Base-by-base conservation (phyloP, 2,113 vertebrate species). In the Cyprinodon brontotheroides region DNA sequence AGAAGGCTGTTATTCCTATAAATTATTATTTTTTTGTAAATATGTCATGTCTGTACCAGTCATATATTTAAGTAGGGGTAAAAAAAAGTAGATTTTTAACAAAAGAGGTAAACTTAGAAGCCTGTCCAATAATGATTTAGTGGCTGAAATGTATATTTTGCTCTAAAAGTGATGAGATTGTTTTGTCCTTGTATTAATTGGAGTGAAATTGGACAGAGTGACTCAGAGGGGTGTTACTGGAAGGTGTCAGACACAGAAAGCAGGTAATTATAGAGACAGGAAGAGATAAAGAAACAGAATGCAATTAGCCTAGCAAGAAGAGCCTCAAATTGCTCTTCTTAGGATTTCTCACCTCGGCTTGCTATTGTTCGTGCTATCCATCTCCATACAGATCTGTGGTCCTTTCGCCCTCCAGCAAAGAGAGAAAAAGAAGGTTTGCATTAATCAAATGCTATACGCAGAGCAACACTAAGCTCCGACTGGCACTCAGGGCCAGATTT, bases 181-280 rank as follows among this genome's bases (percentile, higher is more conserved):
- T 88, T 88, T 84, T 88, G 86, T 89, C 87, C 83, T 87, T 79
- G 87, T 84, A 89, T 92, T 93, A 92, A 92, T 93, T 92, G 91
- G 83, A 89, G 79, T 85, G 90, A 90, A 92, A 93, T 93, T 92
- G 90, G 89, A 91, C 89, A 86, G 85, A 87, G 68, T 87, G 87
- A 86, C 83, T 91, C 90, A 87, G 87, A 87, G 87, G 86, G 75
- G 83, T 88, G 89, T 92, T 89, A 91, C 89, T 88, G 80, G 86
- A 89, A 86, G 87, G 84, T 91, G 86, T 91, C 89, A 86, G 85
- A 89, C 89, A 92, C 91, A 91, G 87, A 89, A 91, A 91, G 86
- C 81, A 92, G 91, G 92, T 93, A 94, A 94, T 94, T 94, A 93
- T 86, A 74, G 81, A 82, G 90, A 92, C 91, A 91, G 86, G 83